Conservation (phyloP, 2,888 invertebrate genomes). For the Oscheius myriophilus region DNA sequence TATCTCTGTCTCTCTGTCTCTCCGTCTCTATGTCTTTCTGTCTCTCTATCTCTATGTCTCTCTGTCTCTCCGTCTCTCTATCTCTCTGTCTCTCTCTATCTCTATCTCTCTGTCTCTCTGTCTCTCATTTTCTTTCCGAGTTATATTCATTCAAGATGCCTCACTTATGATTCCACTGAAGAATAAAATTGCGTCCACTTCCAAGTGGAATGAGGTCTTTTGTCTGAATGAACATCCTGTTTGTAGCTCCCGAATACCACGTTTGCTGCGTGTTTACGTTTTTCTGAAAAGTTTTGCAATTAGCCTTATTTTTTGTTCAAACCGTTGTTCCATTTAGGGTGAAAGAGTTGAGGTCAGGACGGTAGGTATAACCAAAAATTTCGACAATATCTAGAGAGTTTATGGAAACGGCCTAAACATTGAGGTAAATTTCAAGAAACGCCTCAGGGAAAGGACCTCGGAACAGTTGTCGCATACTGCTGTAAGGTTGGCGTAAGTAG, state of each 20-base stretch:
- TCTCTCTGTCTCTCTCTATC: too few species aligned
- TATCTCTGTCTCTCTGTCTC: too few species aligned
- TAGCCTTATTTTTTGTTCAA: too few species aligned
- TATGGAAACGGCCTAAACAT: conserved; percentile 4
- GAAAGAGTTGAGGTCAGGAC: conserved; percentile 50
- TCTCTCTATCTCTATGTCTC: too few species aligned
- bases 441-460: background rate
- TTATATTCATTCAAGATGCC: too few species aligned
- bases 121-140: too few species aligned
- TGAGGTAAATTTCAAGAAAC: background rate
- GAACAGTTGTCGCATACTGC: conserved; percentile 31
- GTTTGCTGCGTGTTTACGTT: conserved; percentile 11
- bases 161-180: background rate
- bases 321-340: conserved; percentile 25
- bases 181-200: background rate
- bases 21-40: too few species aligned
- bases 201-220: background rate
- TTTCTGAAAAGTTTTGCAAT: conserved; percentile 1
- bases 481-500: conserved; percentile 31
- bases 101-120: too few species aligned
- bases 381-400: conserved; percentile 51
- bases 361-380: conserved; percentile 47
- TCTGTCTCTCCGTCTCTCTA: too few species aligned
- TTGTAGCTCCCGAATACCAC: conserved; percentile 9
- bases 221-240: conserved; percentile 1